Base-by-base conservation (phyloP, 2,797 vertebrate genomes). In the Sarcoramphus papa region DNA sequence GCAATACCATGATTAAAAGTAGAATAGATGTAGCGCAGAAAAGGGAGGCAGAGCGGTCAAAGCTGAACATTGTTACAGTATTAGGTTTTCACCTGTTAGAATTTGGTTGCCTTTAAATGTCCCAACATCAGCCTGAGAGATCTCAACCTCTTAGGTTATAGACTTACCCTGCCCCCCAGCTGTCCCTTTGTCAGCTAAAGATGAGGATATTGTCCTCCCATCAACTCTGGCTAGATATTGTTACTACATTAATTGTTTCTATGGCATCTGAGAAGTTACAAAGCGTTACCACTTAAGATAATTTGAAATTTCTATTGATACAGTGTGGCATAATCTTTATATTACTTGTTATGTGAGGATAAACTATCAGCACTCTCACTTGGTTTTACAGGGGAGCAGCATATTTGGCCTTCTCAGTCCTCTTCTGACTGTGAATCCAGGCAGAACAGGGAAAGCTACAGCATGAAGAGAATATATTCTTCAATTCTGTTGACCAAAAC, bases 21-120 rank as follows among this genome's bases (percentile, higher is more conserved):
- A 48, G 40, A 69, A 79, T 16, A 69, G 4, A 22, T 23, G 13
- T 21, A 68, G 14, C 17, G 6, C 6, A 54, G 43, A 57, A 87
- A 14, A 63, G 6, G 15, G 33, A 79, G 16, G 6, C 16, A 62
- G 43, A 77, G 25, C 23, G 2, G 9, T 48, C 14, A 84, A 82
- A 90, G 5, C 6, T 48, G 22, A 50, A 54, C 0, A 5, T 30
- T 0, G 0, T 60, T 73, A 35, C 5, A 9, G 3, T 24, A 27
- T 25, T 48, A 8, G 2, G 3, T 37, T 84, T 88, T 72, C 9
- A 22, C 7, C 21, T 78, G 7, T 12, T 35, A 83, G 14, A 86
- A 53, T 62, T 24, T 33, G 3, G 5, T 81, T 67, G 7, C 4
- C 12, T 57, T 72, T 90, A 47, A 30, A 54, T 19, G 31, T 45